A percentile compares a stretch with the other conserved stretches of the same genome.
These are phyloP conservation scores for Pterocles burchelli DNA, from an alignment of 2,113 vertebrate species.

Conservation along the genomic window DNA sequence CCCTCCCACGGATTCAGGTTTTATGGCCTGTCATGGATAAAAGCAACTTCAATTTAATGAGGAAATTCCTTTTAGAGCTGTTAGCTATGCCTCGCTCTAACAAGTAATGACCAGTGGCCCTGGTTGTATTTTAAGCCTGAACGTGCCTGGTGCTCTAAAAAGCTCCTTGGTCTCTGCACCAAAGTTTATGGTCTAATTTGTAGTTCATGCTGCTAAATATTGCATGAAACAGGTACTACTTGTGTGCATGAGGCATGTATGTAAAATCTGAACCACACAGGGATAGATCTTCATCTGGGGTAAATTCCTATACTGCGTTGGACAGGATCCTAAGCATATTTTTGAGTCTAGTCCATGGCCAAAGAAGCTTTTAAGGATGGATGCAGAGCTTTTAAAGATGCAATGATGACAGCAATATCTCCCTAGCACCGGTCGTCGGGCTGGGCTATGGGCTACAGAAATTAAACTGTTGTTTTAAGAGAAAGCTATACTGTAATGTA, in stretches of 20 bases:
- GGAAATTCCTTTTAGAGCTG: slow-evolving; percentile 45
- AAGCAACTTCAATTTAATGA: slow-evolving; percentile 54
- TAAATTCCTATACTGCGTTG: accelerated
- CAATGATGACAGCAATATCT: not conserved
- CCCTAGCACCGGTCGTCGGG: not conserved
- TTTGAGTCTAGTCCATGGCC: not conserved
- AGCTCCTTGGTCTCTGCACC: not conserved
- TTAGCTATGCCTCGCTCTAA: not conserved
- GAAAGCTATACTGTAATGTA: not conserved
- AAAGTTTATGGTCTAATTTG: slow-evolving; percentile 9
- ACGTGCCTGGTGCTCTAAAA: not conserved
- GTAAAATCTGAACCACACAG: not conserved
- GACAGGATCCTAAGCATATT: not conserved
- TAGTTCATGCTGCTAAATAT: not conserved
- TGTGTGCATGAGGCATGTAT: not conserved
- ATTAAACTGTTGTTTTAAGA: slow-evolving; percentile 1
- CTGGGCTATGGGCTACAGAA: not conserved
- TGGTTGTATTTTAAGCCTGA: not conserved
- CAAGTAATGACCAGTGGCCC: slow-evolving; percentile 4
- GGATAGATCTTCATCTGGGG: not conserved
- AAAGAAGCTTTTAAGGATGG: slow-evolving; percentile 2
- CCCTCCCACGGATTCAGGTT: slow-evolving; percentile 10
- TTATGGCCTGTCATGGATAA: slow-evolving; percentile 54
- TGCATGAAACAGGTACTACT: not conserved
- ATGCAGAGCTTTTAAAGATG: not conserved